A percentile compares a stretch with the other conserved stretches of the same genome.
phyloP scores from a whole-genome alignment of 2,888 invertebrate genomes.

The Rhingia campestris region DNA sequence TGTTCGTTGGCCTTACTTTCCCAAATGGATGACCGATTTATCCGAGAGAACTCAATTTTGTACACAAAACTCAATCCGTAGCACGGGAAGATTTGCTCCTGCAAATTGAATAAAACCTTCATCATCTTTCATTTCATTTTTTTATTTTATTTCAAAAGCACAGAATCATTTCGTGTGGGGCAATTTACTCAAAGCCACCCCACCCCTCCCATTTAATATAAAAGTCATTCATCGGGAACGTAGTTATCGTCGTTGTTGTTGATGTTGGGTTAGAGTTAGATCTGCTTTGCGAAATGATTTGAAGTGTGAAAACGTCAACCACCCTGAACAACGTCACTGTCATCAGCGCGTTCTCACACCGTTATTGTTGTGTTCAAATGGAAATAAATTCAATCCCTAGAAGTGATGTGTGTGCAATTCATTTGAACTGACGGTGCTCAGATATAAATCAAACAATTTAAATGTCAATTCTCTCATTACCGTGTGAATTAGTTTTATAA shows the following conservation, averaged over 20 bases:
- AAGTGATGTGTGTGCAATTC: background rate
- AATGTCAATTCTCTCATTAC: background rate
- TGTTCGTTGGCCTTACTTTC: conserved; percentile 5
- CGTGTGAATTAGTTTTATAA: background rate
- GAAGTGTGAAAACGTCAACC: conserved; percentile 2
- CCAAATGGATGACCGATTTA: conserved; percentile 37
- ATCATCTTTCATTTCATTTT: conserved; percentile 5
- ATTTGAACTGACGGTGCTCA: background rate
- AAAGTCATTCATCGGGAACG: conserved; percentile 16
- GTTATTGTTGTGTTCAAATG: background rate
- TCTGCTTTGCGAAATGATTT: background rate
- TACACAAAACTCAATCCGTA: conserved; percentile 19
- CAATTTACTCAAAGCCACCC: conserved; percentile 10
- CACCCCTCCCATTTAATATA: background rate
- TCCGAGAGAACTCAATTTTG: conserved; percentile 34
- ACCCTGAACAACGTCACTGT: too few species aligned
- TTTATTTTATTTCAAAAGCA: conserved; percentile 11
- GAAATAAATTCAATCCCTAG: conserved; percentile 13
- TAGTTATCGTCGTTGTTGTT: background rate
- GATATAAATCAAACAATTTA: background rate
- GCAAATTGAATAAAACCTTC: conserved; percentile 40
- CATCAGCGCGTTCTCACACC: background rate
- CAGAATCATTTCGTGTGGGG: conserved; percentile 16
- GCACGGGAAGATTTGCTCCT: conserved; percentile 9
- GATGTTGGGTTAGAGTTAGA: background rate